Evolutionary conservation across 1,140 invertebrate genomes (phyloP).

Genomic region (Drosophila biarmipes): DNA sequence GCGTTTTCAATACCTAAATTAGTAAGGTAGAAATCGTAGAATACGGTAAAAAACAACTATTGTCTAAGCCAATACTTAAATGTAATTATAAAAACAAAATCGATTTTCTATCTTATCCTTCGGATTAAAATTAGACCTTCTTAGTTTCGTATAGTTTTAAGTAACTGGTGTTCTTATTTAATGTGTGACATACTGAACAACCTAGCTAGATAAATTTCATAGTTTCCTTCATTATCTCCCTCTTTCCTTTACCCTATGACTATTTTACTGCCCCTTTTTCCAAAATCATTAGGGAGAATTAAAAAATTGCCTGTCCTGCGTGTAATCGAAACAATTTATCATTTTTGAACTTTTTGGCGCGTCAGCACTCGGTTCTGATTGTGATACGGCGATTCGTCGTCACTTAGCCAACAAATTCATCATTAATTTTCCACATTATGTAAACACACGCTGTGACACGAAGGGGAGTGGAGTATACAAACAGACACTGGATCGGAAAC

Average conservation of each 20-base stretch:
- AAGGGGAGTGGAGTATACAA: constrained; percentile 12
- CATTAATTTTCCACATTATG: constrained; percentile 80
- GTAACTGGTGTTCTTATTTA: too few relatives aligned
- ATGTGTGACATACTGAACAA: too few relatives aligned
- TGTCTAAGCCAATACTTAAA: too few relatives aligned
- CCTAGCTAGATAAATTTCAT: too few relatives aligned
- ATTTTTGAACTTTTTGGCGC: constrained; percentile 61
- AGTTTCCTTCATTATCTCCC: neutral
- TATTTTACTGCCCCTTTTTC: neutral
- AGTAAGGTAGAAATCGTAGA: too few relatives aligned
- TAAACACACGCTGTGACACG: constrained; percentile 55
- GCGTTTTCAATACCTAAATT: too few relatives aligned
- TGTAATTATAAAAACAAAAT: too few relatives aligned
- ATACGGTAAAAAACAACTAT: too few relatives aligned
- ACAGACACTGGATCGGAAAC: constrained; percentile 23
- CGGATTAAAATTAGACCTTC: too few relatives aligned
- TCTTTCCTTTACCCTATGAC: neutral
- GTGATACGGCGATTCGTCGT: constrained; percentile 29
- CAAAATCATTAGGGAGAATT: constrained; percentile 1
- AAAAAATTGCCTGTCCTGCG: constrained; percentile 10
- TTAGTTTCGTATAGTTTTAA: too few relatives aligned
- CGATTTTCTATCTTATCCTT: too few relatives aligned
- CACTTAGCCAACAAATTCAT: constrained; percentile 67
- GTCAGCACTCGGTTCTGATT: constrained; percentile 38
- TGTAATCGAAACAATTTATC: constrained; percentile 60